A percentile compares a stretch with the other conserved stretches of the same genome.
Evolutionary conservation across 2,797 vertebrate species (phyloP).

Genomic region (Sebastes baramenuke): DNA sequence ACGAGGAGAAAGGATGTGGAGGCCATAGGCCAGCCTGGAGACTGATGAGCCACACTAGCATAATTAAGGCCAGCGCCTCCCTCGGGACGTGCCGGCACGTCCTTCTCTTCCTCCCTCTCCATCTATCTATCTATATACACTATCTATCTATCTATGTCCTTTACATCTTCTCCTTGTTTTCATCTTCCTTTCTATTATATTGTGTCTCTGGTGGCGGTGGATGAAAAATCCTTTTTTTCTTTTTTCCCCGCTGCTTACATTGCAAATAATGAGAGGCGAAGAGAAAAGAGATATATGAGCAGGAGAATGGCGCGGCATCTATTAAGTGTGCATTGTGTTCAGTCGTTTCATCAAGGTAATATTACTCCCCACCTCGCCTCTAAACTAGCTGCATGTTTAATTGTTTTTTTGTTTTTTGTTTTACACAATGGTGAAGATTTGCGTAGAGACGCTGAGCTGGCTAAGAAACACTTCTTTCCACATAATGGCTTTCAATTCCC

Average conservation of each 20-base stretch:
- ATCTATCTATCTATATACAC: slow-evolving; percentile 15
- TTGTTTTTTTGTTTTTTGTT: slow-evolving; percentile 43
- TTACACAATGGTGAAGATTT: slow-evolving; percentile 63
- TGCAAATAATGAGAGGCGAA: slow-evolving; percentile 26
- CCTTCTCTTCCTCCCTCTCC: slow-evolving; percentile 42
- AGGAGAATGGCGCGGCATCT: not conserved
- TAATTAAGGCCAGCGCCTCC: slow-evolving; percentile 83
- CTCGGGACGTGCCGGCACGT: slow-evolving; percentile 54
- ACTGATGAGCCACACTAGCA: slow-evolving; percentile 81
- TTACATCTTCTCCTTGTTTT: slow-evolving; percentile 37
- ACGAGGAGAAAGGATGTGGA: slow-evolving; percentile 62
- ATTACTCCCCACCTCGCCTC: slow-evolving; percentile 56
- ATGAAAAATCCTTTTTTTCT: slow-evolving; percentile 30
- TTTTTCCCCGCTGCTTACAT: slow-evolving; percentile 15
- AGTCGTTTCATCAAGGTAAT: slow-evolving; percentile 65
- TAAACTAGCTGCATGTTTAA: slow-evolving; percentile 73
- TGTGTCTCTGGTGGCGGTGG: slow-evolving; percentile 19
- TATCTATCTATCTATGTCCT: slow-evolving; percentile 36
- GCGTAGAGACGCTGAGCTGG: slow-evolving; percentile 51
- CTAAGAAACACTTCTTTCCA: slow-evolving; percentile 51
- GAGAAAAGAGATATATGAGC: not conserved
- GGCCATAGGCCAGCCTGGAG: slow-evolving; percentile 75
- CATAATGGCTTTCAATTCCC: slow-evolving; percentile 72
- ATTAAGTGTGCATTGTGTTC: slow-evolving; percentile 20
- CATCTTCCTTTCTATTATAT: slow-evolving; percentile 38